These are phyloP conservation scores for Scomber scombrus DNA, from an alignment of 2,113 vertebrate genomes.

Conservation along the genomic window DNA sequence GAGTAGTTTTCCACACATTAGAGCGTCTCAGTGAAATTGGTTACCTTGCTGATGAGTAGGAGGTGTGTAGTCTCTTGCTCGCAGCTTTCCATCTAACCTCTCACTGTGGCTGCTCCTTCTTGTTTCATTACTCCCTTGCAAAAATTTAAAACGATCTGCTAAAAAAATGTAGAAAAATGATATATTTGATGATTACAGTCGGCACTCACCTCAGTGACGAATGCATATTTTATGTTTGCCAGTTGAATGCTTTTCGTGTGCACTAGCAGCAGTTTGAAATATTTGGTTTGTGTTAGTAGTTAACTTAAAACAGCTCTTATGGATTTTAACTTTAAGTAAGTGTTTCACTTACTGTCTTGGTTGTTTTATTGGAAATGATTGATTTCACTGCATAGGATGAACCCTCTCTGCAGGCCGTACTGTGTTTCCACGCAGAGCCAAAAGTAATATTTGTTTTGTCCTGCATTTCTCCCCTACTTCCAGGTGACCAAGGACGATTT, in stretches of 20 bases:
- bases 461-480: conserved; percentile 45
- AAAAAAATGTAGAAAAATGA: background rate
- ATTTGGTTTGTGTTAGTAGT: no score
- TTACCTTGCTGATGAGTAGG: background rate
- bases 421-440: conserved; percentile 25
- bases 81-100: background rate
- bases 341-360: background rate
- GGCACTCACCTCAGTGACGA: no score
- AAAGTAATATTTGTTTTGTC: conserved; percentile 62
- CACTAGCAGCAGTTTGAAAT: no score
- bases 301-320: background rate
- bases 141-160: background rate
- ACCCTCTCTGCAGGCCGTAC: conserved; percentile 1
- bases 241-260: no score
- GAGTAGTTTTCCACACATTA: conserved; percentile 4
- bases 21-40: background rate
- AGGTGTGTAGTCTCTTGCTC: no score
- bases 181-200: no score
- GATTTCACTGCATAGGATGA: conserved; percentile 7
- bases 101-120: background rate
- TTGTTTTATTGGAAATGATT: background rate
- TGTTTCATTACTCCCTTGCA: background rate
- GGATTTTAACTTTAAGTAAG: background rate
- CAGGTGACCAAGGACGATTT: conserved; percentile 96
- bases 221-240: no score